Evolutionary conservation across 2,888 invertebrate species (phyloP), one percentile per base, ranked within the genome.

Genomic region (Hedya salicella): DNA sequence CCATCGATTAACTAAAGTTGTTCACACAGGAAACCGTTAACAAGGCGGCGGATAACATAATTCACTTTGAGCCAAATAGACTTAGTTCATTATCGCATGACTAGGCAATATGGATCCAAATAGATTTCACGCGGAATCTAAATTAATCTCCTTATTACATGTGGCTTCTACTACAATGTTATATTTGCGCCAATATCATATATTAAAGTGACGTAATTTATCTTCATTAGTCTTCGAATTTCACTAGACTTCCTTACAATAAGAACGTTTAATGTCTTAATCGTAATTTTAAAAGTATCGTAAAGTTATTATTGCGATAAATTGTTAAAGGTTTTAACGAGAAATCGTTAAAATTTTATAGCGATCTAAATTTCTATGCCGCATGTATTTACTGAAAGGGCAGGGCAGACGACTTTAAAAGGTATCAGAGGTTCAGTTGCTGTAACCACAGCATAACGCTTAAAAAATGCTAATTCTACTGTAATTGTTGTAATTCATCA

Each of bases 11-110:
- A 21, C 50, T 52, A 40, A 44, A 50, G 44, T 53, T 39, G 39
- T 19, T 57, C 21, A 39, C 46, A 21, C 65, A 60, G 65, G 65
- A 65, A 53, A 32, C 53, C 46, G 40, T 52, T 52, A 21, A 44
- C 32, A 30, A 17, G 32, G 42, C 5, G 21, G n/a, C 19, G 19
- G 16, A 44, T 17, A 36, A 44, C 36, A n/a, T 65, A 59, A 52
- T 52, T 46, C 36, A 49, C 17, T 63, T 49, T 30, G 17, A 50
- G 39, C 17, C 21, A 9, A 52, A 36, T 16, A 36, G 1, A 40
- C 61, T 21, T 25, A 40, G 16, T 14, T 42, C 36, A 52, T 19
- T 32, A 52, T 52, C 19, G 19, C 5, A 5, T n/a, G 48, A 25
- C 6, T 9, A 50, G 50, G 2, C 4, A 17, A 13, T 30, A 49